phyloP scores from a whole-genome alignment of 2,113 vertebrate species.

The Coptodon bakossiorum region DNA sequence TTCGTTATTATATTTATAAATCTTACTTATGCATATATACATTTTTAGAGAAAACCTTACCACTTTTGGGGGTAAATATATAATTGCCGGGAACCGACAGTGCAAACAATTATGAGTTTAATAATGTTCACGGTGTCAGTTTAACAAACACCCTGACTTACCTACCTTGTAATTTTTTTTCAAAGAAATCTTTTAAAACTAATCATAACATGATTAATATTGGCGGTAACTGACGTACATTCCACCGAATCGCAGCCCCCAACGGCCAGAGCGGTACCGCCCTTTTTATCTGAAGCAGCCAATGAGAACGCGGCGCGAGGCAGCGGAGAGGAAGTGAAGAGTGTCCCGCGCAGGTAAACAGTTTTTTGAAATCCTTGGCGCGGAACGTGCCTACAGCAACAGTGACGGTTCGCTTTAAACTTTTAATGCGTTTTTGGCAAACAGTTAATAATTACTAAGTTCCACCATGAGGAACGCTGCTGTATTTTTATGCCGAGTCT shows the following conservation, averaged over 20 bases:
- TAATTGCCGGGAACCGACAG: background rate
- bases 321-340: constrained; percentile 22
- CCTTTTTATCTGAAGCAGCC: constrained; percentile 12
- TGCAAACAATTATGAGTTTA: background rate
- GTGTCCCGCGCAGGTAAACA: constrained; percentile 71
- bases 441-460: background rate
- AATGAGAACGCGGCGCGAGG: constrained; percentile 41
- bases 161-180: background rate
- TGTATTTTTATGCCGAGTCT: fast-evolving
- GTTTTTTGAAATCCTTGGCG: constrained; percentile 78
- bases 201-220: constrained; percentile 6
- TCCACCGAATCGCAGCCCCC: constrained; percentile 38
- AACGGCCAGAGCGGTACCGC: constrained; percentile 27
- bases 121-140: background rate
- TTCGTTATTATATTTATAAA: background rate
- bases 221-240: constrained; percentile 61
- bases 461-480: too few species aligned
- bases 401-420: background rate
- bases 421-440: background rate
- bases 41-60: background rate
- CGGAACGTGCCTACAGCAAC: constrained; percentile 41
- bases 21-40: background rate
- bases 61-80: background rate
- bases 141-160: background rate
- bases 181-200: background rate